These are phyloP conservation scores for Pelobates fuscus DNA, from an alignment of 2,113 vertebrate species.

Conservation along the genomic window DNA sequence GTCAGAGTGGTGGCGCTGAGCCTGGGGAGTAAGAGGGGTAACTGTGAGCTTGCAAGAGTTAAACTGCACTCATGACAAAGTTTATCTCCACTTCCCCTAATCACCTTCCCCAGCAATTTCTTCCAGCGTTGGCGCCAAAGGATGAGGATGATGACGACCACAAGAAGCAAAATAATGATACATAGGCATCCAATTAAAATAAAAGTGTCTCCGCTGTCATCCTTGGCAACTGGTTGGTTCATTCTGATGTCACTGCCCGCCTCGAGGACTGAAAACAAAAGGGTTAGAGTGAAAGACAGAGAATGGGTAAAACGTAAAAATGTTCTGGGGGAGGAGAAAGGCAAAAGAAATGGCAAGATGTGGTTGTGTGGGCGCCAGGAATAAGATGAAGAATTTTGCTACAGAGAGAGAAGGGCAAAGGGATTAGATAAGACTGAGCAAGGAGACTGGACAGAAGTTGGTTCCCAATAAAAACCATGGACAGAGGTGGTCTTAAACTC, in stretches of 20 bases:
- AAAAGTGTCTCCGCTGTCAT: conserved; percentile 82
- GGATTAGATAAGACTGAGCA: too few relatives aligned
- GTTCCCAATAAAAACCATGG: too few relatives aligned
- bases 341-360: background rate
- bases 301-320: background rate
- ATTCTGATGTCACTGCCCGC: conserved; percentile 60
- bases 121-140: conserved; percentile 94
- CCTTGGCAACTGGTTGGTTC: conserved; percentile 80
- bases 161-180: conserved; percentile 87
- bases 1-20: conserved; percentile 79
- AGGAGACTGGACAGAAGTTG: too few relatives aligned
- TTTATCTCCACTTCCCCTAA: too few relatives aligned
- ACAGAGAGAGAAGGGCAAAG: too few relatives aligned
- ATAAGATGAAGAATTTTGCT: background rate
- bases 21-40: conserved; percentile 62
- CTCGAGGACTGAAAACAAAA: conserved; percentile 52
- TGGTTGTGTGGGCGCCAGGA: too few relatives aligned
- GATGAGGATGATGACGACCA: conserved; percentile 87
- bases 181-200: conserved; percentile 91
- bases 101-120: conserved; percentile 86
- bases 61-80: background rate
- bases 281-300: too few relatives aligned
- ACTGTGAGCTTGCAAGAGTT: background rate
- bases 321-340: background rate
- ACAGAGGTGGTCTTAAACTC: too few relatives aligned